Evolutionary conservation across 2,888 invertebrate species (phyloP).

Genomic region (Cataglyphis livida): DNA sequence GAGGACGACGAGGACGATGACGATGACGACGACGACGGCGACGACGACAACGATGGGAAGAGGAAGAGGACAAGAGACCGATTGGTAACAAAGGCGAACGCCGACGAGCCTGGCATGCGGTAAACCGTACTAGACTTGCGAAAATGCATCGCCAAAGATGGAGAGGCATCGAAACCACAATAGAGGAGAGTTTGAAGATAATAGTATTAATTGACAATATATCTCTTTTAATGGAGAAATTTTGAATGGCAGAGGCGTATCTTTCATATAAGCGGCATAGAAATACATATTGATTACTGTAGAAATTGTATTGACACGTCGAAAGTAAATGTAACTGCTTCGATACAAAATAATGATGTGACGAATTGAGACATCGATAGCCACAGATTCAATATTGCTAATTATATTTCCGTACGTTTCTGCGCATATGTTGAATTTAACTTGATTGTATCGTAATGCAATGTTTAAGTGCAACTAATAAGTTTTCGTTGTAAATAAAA

Average conservation of each 20-base stretch:
- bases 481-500: neutral
- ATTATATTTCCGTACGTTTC: conserved; percentile 22
- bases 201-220: conserved; percentile 28
- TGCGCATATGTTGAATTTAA: conserved; percentile 3
- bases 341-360: conserved; percentile 24
- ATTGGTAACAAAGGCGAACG: conserved; percentile 72
- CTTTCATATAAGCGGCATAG: neutral
- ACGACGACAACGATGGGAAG: conserved; percentile 46
- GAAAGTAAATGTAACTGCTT: conserved; percentile 11
- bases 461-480: neutral
- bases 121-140: conserved; percentile 51
- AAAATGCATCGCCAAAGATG: conserved; percentile 41
- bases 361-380: conserved; percentile 17
- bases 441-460: neutral
- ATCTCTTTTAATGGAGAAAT: conserved; percentile 1
- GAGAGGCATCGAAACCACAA: conserved; percentile 18
- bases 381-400: conserved; percentile 24
- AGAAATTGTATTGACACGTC: conserved; percentile 32
- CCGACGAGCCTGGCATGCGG: conserved; percentile 70
- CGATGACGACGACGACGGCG: neutral
- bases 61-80: conserved; percentile 71
- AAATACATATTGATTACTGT: conserved; percentile 18
- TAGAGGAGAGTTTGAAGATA: conserved; percentile 9
- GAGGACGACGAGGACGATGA: conserved; percentile 57
- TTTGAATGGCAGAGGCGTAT: conserved; percentile 11